Evolutionary conservation across 2,113 vertebrate genomes (phyloP), one percentile per base, ranked within the genome.

Genomic region (Galbula dea): DNA sequence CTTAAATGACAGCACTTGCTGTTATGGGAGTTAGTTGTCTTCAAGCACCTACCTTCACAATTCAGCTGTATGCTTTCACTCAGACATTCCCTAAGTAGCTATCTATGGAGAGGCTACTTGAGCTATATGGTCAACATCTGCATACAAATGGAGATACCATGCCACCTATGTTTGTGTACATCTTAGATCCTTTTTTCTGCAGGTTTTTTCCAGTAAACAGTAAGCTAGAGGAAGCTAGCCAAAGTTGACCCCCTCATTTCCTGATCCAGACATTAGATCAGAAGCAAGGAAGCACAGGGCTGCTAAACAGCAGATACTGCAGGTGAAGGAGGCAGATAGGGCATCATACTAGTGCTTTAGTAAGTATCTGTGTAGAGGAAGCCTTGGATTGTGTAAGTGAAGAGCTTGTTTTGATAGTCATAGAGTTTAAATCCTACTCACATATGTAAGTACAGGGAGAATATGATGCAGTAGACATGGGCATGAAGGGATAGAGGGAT

Each of bases 401-500:
- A 48, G 26, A 20, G 3, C 67, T 81, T 67, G 46, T 17, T 55
- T 66, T 45, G 15, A 24, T 16, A 54, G 21, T 41, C 52, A 32
- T 1, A 16, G 24, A 36, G 7, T 52, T 71, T 66, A 57, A 81
- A 54, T 49, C 17, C 7, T 3, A 16, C 6, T 59, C 10, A 14
- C 3, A 7, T 4, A 27, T 32, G 4, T 62, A 41, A 61, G 10
- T 3, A 2, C 34, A 84, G 14, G 17, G 9, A 10, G 7, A 3
- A 62, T 30, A 11, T 57, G 22, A 16, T 58, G 7, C 19, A 34
- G 36, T 9, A 76, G 2, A 66, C 9, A 20, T 58, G 46, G 14
- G 6, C 7, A 16, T 1, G 0, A 83, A 24, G 3, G 7, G 8
- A 49, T 22, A 37, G 18, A 51, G 8, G 8, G 9, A 14, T 59